phyloP scores from a whole-genome alignment of 2,113 vertebrate species.

The Plecturocebus donacophilus region DNA sequence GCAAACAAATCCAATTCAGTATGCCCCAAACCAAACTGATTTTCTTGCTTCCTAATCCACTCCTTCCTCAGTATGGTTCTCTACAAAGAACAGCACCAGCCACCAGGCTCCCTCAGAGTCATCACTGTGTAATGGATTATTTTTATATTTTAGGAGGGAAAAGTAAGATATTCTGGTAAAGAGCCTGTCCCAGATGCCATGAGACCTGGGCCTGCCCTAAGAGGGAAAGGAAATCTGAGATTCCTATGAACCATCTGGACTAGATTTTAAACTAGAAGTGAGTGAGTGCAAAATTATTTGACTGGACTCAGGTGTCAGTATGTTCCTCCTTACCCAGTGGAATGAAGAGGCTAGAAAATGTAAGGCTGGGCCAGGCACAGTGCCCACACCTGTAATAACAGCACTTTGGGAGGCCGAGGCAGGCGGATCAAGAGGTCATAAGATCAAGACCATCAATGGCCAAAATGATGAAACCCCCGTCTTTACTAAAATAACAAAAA shows the following conservation, averaged over 20 bases:
- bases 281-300: background rate
- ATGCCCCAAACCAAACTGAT: background rate
- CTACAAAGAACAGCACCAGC: background rate
- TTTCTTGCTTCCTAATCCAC: background rate
- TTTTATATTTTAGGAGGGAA: background rate
- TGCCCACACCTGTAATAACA: too few relatives aligned
- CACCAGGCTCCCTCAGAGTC: background rate
- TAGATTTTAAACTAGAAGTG: background rate
- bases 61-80: background rate
- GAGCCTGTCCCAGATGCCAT: background rate
- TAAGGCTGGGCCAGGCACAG: background rate
- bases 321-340: background rate
- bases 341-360: background rate
- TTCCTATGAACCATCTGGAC: background rate
- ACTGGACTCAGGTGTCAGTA: background rate
- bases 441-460: too few relatives aligned
- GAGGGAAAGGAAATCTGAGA: background rate
- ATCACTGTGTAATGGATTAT: background rate
- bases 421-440: too few relatives aligned
- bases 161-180: background rate
- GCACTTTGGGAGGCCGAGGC: too few relatives aligned
- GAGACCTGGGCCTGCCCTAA: background rate
- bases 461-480: too few relatives aligned
- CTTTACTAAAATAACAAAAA: too few relatives aligned
- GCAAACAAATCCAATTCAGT: background rate